Evolutionary conservation across 2,888 invertebrate species (phyloP).

Genomic region (Drosophila histrio): DNA sequence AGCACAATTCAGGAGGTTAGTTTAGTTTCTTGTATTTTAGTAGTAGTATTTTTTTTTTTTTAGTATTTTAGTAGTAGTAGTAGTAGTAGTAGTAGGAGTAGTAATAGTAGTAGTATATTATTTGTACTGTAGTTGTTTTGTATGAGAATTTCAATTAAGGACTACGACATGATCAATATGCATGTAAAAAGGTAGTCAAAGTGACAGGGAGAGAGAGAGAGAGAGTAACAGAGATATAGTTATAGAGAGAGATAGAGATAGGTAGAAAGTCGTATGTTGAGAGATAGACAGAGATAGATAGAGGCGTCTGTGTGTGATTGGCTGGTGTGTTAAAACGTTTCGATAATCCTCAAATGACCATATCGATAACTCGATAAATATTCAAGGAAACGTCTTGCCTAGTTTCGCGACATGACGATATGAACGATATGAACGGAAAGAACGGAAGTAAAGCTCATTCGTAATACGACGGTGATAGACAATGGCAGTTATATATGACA

Average conservation of each 20-base stretch:
- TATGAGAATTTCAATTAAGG: conserved; percentile 54
- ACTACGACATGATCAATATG: conserved; percentile 66
- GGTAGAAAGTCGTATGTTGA: background rate
- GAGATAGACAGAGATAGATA: background rate
- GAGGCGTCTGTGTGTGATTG: conserved; percentile 7
- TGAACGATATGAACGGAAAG: conserved; percentile 22
- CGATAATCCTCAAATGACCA: background rate
- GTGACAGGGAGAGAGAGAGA: conserved; percentile 15
- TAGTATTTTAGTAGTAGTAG: conserved; percentile 18
- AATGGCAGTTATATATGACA: conserved; percentile 35
- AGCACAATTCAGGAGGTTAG: conserved; percentile 46
- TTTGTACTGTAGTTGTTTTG: conserved; percentile 16
- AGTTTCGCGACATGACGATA: conserved; percentile 10
- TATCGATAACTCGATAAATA: background rate
- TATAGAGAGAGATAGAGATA: conserved; percentile 8
- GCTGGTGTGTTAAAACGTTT: conserved; percentile 5
- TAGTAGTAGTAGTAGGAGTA: conserved; percentile 8
- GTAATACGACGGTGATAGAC: conserved; percentile 15
- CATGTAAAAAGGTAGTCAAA: conserved; percentile 35
- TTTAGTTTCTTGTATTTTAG: conserved; percentile 12
- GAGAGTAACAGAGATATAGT: background rate
- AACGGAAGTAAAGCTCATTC: conserved; percentile 14
- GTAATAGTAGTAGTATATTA: conserved; percentile 7
- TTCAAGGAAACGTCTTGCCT: background rate
- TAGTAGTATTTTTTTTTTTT: conserved; percentile 25